Conservation (phyloP, 2,888 invertebrate species). For the Rhagonycha fulva region DNA sequence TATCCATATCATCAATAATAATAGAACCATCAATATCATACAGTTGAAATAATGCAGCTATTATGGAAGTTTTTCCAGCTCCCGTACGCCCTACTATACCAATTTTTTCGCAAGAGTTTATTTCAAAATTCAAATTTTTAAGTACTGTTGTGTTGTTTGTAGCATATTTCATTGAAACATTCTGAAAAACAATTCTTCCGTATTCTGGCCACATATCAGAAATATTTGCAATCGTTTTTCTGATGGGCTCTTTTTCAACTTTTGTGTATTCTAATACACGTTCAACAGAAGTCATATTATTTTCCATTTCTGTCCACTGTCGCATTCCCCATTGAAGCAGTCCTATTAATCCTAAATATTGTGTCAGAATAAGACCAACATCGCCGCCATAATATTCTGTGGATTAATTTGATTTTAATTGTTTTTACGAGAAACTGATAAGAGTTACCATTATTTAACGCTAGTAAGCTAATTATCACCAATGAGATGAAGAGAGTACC, state of each 20-base stretch:
- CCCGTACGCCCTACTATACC: slow-evolving; percentile 85
- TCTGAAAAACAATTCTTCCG: slow-evolving; percentile 71
- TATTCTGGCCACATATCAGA: slow-evolving; percentile 75
- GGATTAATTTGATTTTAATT: background rate
- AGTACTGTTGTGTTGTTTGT: slow-evolving; percentile 74
- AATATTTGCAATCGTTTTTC: slow-evolving; percentile 53
- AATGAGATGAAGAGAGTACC: slow-evolving; percentile 64
- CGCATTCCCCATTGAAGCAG: slow-evolving; percentile 68
- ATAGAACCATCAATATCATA: slow-evolving; percentile 79
- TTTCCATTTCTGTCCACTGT: slow-evolving; percentile 82
- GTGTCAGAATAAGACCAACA: slow-evolving; percentile 81
- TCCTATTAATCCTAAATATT: slow-evolving; percentile 73
- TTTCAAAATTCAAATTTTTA: slow-evolving; percentile 68
- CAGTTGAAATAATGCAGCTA: slow-evolving; percentile 80
- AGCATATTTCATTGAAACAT: slow-evolving; percentile 74
- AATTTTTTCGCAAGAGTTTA: slow-evolving; percentile 72
- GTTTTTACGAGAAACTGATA: slow-evolving; percentile 13
- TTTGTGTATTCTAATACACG: slow-evolving; percentile 62
- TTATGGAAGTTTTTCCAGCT: slow-evolving; percentile 81
- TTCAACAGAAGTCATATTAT: slow-evolving; percentile 90
- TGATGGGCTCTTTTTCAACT: slow-evolving; percentile 51
- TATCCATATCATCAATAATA: slow-evolving; percentile 78
- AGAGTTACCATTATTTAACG: slow-evolving; percentile 32
- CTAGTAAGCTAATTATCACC: slow-evolving; percentile 54
- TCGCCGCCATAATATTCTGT: slow-evolving; percentile 57